Evolutionary conservation across 2,888 invertebrate genomes (phyloP).

Genomic region (Platerodrilus igneus): DNA sequence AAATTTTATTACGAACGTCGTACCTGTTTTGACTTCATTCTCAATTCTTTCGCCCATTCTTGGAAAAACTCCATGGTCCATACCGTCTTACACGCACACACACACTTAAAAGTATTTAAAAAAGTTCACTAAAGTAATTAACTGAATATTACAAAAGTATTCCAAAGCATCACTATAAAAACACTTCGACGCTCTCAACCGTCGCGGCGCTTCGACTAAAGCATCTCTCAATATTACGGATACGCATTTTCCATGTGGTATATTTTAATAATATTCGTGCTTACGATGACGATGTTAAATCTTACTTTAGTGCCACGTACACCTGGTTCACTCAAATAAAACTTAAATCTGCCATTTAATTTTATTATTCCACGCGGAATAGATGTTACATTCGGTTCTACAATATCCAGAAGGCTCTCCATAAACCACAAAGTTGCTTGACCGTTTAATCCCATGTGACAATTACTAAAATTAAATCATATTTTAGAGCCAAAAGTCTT

Average conservation of each 20-base stretch:
- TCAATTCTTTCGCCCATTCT: constrained; percentile 42
- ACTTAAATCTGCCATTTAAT: too few species aligned
- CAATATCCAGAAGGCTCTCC: too few species aligned
- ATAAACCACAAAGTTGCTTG: too few species aligned
- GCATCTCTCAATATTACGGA: constrained; percentile 42
- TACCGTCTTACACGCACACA: constrained; percentile 25
- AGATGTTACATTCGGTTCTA: too few species aligned
- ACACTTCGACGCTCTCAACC: constrained; percentile 22
- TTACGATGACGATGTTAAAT: too few species aligned
- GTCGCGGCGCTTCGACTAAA: constrained; percentile 39
- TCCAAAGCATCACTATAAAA: constrained; percentile 11
- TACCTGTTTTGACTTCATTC: constrained; percentile 13
- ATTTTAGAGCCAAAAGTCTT: too few species aligned
- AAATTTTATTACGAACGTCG: too few species aligned
- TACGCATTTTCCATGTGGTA: constrained; percentile 39
- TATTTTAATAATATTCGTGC: constrained; percentile 25
- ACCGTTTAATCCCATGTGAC: too few species aligned
- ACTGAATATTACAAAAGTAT: too few species aligned
- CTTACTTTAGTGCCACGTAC: too few species aligned
- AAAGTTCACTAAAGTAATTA: constrained; percentile 3
- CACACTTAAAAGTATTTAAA: not conserved
- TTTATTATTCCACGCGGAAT: too few species aligned
- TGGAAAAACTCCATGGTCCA: constrained; percentile 50
- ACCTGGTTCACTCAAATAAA: constrained; percentile 14
- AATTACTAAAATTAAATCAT: too few species aligned